Base-by-base conservation (phyloP, 2,888 invertebrate species). In the Strigamia crassipes region DNA sequence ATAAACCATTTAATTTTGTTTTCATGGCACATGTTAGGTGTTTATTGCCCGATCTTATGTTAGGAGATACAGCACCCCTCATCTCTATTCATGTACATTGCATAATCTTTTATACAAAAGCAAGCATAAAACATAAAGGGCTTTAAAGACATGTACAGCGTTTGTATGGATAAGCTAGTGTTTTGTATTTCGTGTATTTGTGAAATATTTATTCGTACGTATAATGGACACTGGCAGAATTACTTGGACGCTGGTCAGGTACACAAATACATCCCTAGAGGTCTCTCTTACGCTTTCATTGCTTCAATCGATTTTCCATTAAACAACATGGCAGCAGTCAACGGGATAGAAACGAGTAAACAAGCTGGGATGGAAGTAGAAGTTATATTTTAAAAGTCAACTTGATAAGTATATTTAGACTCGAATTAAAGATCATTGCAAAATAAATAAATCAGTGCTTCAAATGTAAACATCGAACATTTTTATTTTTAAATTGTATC, bases 311-410 rank as follows among this genome's bases (percentile, higher is more conserved):
- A 73, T 73, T 73, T 73, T 73, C 73, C 73, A 73, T 73, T 73
- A 73, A 73, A 31, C 73, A 73, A 73, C 73, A 73, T 73, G 73
- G 73, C 73, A 73, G 73, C 73, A 73, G 73, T 73, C 73, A 73
- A 56, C 10, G 12, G 15, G 31, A 38, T 38, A 73, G 73, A 73
- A 73, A 13, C 15, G 73, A 73, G 73, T 73, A 73, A 73, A 73
- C 73, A 73, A 73, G 73, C 2, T 27, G 23, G 12, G 61, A 66
- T 4, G 15, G 15, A 73, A 73, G 73, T 73, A 31, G 15, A 73
- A 73, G 73, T 73, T 73, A 73, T 73, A 27, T 31, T 73, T 31
- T 73, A 31, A 61, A 73, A 73, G 73, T 73, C 73, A 73, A 73
- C 73, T 73, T 73, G 12, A 13, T 27, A 73, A 27, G 31, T 73